These are phyloP conservation scores for Spodoptera littoralis DNA, from an alignment of 2,888 invertebrate genomes.

Conservation along the genomic window DNA sequence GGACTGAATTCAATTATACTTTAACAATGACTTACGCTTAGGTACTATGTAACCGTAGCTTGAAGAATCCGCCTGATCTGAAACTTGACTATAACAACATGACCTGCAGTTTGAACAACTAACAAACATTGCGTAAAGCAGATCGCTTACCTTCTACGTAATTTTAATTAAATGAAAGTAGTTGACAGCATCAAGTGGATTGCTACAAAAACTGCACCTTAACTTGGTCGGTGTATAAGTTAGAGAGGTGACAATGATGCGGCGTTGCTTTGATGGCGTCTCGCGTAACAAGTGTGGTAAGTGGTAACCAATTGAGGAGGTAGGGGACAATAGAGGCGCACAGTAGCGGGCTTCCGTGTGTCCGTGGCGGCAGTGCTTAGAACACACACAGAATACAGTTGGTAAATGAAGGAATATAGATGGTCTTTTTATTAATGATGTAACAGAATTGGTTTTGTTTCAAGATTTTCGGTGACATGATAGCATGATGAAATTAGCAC, in stretches of 20 bases:
- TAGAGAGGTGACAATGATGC: slow-evolving; percentile 78
- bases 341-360: slow-evolving; percentile 87
- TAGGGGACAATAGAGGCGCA: slow-evolving; percentile 76
- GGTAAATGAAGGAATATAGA: too few species aligned
- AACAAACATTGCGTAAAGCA: too few species aligned
- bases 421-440: too few species aligned
- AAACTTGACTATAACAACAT: too few species aligned
- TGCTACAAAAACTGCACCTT: slow-evolving; percentile 41
- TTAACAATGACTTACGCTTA: too few species aligned
- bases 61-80: too few species aligned
- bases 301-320: slow-evolving; percentile 74
- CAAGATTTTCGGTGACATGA: too few species aligned
- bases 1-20: too few species aligned
- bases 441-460: too few species aligned
- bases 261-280: slow-evolving; percentile 72
- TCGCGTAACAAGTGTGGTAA: slow-evolving; percentile 77
- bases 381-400: slow-evolving; percentile 57
- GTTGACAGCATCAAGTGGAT: slow-evolving; percentile 26
- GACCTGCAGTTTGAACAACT: too few species aligned
- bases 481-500: too few species aligned
- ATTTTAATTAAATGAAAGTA: slow-evolving; percentile 33
- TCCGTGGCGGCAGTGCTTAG: slow-evolving; percentile 55
- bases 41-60: too few species aligned
- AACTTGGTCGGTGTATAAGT: slow-evolving; percentile 52
- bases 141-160: neutral